Evolutionary conservation across 2,888 invertebrate genomes (phyloP), one percentile per base, ranked within the genome.

Genomic region (Chrysomela aeneicollis): DNA sequence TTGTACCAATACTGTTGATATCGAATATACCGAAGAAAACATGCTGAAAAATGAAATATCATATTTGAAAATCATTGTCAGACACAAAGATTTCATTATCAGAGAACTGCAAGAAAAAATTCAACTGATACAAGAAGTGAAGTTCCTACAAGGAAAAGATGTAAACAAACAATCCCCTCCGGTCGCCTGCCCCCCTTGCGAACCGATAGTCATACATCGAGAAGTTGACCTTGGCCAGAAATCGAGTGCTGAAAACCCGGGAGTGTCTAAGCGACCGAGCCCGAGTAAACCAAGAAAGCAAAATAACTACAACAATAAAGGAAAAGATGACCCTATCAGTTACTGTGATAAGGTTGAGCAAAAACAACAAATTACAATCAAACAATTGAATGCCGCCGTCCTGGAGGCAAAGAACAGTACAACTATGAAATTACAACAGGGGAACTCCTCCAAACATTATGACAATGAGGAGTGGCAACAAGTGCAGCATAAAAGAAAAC

Each of bases 181-280:
- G 42, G 17, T 15, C 17, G 2, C n/a, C 17, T 15, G 17, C 4
- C 42, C 12, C 42, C 42, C 42, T 42, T 10, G 42, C 12, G 42
- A 42, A 6, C 42, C 5, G 2, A 5, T 42, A 10, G 42, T 42
- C 4, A 6, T 10, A 42, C 42, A 42, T n/a, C 17, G 42, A 5
- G 17, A 42, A 42, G 42, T 15, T 15, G 12, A 42, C 42, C 42
- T 42, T 42, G 42, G 8, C 42, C 4, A 4, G 2, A 9, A 42
- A 42, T 42, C 42, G 42, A 42, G 42, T 9, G 42, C 2, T 10
- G 42, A 9, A 42, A 10, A 10, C 4, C 42, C 8, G 42, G 42
- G 42, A 42, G 42, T 42, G 5, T 42, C 42, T 42, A 42, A 42
- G 42, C 42, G 42, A 3, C 42, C 42, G 42, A 42, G 42, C 42